Evolutionary conservation across 2,888 invertebrate species (phyloP).

Genomic region (Lasioglossum lativentre): DNA sequence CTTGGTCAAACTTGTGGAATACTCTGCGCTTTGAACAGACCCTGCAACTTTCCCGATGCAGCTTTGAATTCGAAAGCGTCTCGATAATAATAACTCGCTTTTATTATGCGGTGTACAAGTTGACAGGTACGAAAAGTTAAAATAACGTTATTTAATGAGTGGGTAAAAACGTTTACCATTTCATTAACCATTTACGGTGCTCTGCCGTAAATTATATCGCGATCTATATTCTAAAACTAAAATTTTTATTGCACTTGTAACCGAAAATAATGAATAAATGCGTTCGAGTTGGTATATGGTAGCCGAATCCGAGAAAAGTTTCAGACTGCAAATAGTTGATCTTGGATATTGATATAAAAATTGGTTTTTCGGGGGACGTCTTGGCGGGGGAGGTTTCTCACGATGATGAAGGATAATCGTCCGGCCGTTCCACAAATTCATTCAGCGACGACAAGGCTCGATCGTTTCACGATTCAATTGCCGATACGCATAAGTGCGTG

Average conservation of each 20-base stretch:
- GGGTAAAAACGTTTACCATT: background rate
- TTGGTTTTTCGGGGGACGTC: background rate
- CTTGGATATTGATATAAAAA: background rate
- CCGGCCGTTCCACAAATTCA: constrained; percentile 46
- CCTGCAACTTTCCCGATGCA: background rate
- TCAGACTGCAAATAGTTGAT: background rate
- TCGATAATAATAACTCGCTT: background rate
- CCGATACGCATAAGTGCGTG: constrained; percentile 71
- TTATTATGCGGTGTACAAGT: background rate
- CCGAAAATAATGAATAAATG: background rate
- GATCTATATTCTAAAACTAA: background rate
- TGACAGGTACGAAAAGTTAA: too few relatives aligned
- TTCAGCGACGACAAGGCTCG: constrained; percentile 58
- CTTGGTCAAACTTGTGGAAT: background rate
- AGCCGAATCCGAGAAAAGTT: background rate
- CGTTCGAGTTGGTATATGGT: too few relatives aligned
- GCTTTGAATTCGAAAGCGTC: background rate
- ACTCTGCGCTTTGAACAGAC: background rate
- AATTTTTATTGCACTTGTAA: background rate
- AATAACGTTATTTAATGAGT: background rate
- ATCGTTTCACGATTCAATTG: constrained; percentile 69
- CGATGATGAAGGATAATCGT: constrained; percentile 25
- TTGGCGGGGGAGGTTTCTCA: background rate
- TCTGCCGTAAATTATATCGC: too few relatives aligned
- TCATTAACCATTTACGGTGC: background rate